These are phyloP conservation scores for Halocynthia aurantium DNA, from an alignment of 23 tunicate species.

Conservation along the genomic window DNA sequence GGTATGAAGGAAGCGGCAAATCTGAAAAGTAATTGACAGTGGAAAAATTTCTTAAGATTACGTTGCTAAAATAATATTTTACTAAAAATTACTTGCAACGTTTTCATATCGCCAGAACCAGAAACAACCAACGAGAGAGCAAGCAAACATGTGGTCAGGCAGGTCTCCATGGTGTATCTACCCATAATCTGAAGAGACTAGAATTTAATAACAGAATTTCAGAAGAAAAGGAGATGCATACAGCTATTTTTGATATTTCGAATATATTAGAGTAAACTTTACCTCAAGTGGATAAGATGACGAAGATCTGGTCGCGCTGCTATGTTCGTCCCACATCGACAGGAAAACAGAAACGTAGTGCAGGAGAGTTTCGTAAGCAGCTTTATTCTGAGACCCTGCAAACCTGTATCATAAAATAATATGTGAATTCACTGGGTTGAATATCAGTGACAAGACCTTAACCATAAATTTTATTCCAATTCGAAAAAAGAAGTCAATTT, in stretches of 20 bases:
- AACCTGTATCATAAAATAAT: slow-evolving; percentile 39
- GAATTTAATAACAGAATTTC: neutral
- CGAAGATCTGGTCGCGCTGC: neutral
- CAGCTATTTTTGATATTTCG: too few species aligned
- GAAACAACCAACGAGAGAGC: slow-evolving; percentile 76
- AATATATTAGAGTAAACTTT: too few species aligned
- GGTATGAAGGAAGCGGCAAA: slow-evolving; percentile 64
- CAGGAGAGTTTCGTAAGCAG: slow-evolving; percentile 57
- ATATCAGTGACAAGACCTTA: neutral
- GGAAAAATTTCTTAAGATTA: neutral
- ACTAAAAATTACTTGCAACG: slow-evolving; percentile 43
- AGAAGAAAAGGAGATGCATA: neutral
- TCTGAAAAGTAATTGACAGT: slow-evolving; percentile 23
- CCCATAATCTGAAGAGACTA: slow-evolving; percentile 57
- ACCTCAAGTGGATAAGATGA: slow-evolving; percentile 3
- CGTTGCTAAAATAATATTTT: neutral
- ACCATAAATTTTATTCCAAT: neutral
- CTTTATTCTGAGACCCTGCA: slow-evolving; percentile 81
- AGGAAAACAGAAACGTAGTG: slow-evolving; percentile 53
- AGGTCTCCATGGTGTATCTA: slow-evolving; percentile 47
- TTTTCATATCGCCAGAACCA: slow-evolving; percentile 88
- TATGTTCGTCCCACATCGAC: slow-evolving; percentile 33
- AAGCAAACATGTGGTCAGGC: slow-evolving; percentile 58
- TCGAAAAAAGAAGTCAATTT: neutral
- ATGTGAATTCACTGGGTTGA: neutral